phyloP scores from a whole-genome alignment of 2,888 invertebrate genomes.

The Melipona beecheii region DNA sequence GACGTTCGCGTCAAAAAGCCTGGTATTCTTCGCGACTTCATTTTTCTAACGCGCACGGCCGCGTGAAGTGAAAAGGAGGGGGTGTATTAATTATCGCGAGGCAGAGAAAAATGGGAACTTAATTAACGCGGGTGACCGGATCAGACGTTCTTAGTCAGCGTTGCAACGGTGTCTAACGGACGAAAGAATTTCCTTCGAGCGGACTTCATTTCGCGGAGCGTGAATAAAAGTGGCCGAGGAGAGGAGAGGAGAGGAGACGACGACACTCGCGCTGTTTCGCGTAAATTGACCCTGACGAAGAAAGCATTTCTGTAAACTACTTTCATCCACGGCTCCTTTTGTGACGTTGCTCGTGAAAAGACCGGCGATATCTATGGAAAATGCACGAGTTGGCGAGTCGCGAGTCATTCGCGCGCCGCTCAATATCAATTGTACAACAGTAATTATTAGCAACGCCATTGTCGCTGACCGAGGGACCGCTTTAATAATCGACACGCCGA shows the following conservation, averaged over 20 bases:
- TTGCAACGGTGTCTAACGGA: constrained; percentile 31
- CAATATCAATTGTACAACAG: constrained; percentile 62
- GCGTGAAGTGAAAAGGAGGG: not conserved
- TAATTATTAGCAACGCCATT: constrained; percentile 66
- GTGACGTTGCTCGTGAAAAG: constrained; percentile 43
- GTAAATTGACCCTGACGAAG: constrained; percentile 68
- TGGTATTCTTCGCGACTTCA: not conserved
- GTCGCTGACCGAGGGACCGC: constrained; percentile 48
- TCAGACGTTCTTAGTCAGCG: constrained; percentile 39
- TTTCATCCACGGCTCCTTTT: constrained; percentile 44
- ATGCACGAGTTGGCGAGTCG: constrained; percentile 53
- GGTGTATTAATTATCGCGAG: constrained; percentile 57
- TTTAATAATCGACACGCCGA: constrained; percentile 51
- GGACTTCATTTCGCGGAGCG: constrained; percentile 39
- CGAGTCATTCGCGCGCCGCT: constrained; percentile 49
- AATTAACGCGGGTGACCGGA: constrained; percentile 56
- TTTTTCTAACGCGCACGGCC: not conserved
- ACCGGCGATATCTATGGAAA: constrained; percentile 50
- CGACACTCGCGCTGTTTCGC: constrained; percentile 35
- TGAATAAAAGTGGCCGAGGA: constrained; percentile 39
- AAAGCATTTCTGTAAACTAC: constrained; percentile 66
- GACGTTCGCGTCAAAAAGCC: not conserved
- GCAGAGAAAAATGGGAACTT: constrained; percentile 34
- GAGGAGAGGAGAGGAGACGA: constrained; percentile 8
- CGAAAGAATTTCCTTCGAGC: constrained; percentile 35